Evolutionary conservation across 2,888 invertebrate genomes (phyloP), one percentile per base, ranked within the genome.

Genomic region (Sphaeridia pumilis): DNA sequence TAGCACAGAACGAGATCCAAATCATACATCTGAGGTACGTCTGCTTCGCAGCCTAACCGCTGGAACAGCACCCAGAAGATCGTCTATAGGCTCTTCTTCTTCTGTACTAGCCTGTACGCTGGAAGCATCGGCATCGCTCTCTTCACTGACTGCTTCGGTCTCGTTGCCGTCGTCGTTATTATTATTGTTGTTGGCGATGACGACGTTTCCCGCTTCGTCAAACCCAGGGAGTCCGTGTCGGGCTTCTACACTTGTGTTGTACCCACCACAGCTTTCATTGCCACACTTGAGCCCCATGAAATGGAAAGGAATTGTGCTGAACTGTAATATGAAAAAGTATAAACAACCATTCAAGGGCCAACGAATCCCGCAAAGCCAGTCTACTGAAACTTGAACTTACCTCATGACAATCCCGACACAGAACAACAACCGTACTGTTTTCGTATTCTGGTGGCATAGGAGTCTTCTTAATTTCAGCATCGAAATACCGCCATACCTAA

Each of bases 341-440:
- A 54, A 50, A 24, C 49, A 47, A 49, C 10, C 22, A 38, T 46
- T 20, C 46, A n/a, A n/a, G n/a, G n/a, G n/a, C n/a, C n/a, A n/a
- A 42, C 4, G 28, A 35, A 28, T 17, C 14, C 28, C 17, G 26
- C 28, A 24, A n/a, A n/a, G n/a, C n/a, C n/a, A n/a, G n/a, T n/a
- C n/a, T n/a, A n/a, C n/a, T n/a, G n/a, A 7, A 28, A n/a, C 5
- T 27, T 24, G 12, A 26, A 52, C 65, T 66, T 71, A 87, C 88
- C 79, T 86, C 82, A 70, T 89, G 89, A 70, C 92, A 92, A 73
- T 92, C 92, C 70, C 86, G 87, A 74, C 92, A 92, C 7, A 89
- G 76, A 67, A 90, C 86, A 53, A 84, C 81, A 21, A 87, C 83
- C 66, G 81, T 80, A 68, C 82, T 82, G 70, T 85, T 80, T 7